A percentile compares a stretch with the other conserved stretches of the same genome.
These are phyloP conservation scores for Abscondita cerata DNA, from an alignment of 2,888 invertebrate genomes.

Conservation along the genomic window DNA sequence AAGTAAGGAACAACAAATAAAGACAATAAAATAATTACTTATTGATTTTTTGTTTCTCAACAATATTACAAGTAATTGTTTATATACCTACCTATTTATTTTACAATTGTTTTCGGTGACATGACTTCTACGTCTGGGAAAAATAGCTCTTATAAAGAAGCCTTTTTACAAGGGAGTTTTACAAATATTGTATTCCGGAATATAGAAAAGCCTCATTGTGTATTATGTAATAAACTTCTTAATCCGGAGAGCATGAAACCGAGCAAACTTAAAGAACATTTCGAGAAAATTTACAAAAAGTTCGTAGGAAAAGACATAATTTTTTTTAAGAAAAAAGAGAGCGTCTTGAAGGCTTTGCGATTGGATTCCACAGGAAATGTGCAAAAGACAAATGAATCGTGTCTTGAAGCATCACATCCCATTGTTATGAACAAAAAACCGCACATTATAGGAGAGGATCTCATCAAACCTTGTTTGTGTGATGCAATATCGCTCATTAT, in stretches of 20 bases:
- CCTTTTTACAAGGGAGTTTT: constrained; percentile 25
- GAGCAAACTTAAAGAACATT: constrained; percentile 41
- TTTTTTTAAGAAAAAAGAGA: constrained; percentile 7
- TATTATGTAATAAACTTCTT: constrained; percentile 19
- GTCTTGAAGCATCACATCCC: constrained; percentile 8
- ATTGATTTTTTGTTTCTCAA: not conserved
- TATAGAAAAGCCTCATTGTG: constrained; percentile 39
- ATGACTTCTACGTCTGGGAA: constrained; percentile 4
- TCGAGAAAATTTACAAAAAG: constrained; percentile 38
- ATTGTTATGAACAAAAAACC: not conserved
- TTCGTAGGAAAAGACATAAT: constrained; percentile 37
- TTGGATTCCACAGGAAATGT: constrained; percentile 11
- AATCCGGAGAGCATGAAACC: constrained; percentile 12
- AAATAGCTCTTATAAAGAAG: constrained; percentile 15
- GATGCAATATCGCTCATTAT: too few species aligned
- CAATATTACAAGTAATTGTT: too few species aligned
- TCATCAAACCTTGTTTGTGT: constrained; percentile 1
- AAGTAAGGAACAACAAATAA: too few species aligned
- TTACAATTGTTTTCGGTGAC: constrained; percentile 11
- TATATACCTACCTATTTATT: too few species aligned
- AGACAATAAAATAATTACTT: too few species aligned
- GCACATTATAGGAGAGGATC: not conserved
- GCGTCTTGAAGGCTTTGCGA: constrained; percentile 2
- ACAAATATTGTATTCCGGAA: constrained; percentile 37
- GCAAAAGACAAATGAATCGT: constrained; percentile 8